Percentiles rank a stretch among this genome's conserved stretches.
Evolutionary conservation across 2,797 vertebrate genomes (phyloP).

Genomic region (Acrossocheilus fasciatus): DNA sequence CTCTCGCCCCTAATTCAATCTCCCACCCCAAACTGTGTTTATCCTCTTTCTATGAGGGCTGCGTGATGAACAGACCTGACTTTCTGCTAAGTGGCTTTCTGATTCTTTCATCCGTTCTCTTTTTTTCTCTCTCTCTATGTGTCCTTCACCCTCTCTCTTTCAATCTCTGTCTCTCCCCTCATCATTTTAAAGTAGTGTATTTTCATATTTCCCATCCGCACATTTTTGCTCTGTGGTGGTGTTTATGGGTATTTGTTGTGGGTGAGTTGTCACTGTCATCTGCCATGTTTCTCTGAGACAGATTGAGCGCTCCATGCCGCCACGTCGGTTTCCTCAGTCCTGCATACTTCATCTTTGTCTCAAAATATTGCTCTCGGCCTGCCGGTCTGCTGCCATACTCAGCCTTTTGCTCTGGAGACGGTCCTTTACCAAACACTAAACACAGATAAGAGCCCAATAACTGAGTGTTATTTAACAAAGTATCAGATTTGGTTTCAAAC

Average conservation of each 20-base stretch:
- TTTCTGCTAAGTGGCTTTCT: slow-evolving; percentile 22
- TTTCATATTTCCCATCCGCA: background rate
- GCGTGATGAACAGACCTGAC: slow-evolving; percentile 32
- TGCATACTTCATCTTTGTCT: slow-evolving; percentile 30
- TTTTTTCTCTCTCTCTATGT: background rate
- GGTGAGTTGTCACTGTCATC: slow-evolving; percentile 20
- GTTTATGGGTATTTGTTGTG: slow-evolving; percentile 8
- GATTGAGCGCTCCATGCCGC: background rate
- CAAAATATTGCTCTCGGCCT: background rate
- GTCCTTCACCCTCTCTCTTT: background rate
- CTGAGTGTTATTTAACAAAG: slow-evolving; percentile 17
- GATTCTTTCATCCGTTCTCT: slow-evolving; percentile 9
- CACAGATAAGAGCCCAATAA: slow-evolving; percentile 24
- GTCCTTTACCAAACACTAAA: slow-evolving; percentile 9
- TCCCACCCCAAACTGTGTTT: slow-evolving; percentile 49
- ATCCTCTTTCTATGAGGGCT: slow-evolving; percentile 39
- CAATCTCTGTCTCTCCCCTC: background rate
- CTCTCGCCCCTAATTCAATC: slow-evolving; percentile 49
- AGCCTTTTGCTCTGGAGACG: slow-evolving; percentile 19
- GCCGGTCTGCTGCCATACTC: background rate
- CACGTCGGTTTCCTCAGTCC: background rate
- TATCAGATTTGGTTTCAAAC: slow-evolving; percentile 26
- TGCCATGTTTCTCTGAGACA: slow-evolving; percentile 18
- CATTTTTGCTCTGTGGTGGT: background rate
- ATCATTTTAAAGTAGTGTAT: background rate